Base-by-base conservation (phyloP, 2,797 vertebrate genomes). In the Adelosebastes latens region DNA sequence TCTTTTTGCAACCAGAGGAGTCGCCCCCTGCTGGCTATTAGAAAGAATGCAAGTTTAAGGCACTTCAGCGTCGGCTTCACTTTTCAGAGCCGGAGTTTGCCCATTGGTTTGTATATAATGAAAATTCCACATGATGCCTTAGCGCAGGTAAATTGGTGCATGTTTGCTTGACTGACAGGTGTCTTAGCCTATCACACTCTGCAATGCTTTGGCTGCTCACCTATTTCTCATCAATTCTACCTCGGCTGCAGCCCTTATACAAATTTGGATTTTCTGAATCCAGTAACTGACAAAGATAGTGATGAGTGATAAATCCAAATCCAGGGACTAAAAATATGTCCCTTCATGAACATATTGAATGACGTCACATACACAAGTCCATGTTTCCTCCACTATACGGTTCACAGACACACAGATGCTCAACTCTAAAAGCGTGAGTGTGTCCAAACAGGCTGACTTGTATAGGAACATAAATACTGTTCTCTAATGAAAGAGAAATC, bases 401-500 rank as follows among this genome's bases (percentile, higher is more conserved):
- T 62, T 65, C 42, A 62, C 59, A 75, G 53, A 66, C 36, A 13
- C 69, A 52, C 77, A 49, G 49, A 74, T 34, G 73, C 34, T n/a
- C 18, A 31, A 56, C 61, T 63, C 46, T 25, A 59, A 25, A 31
- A 65, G 46, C 68, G 58, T 67, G 74, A 78, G 34, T 1, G 22
- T 71, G 55, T 82, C 75, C 52, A 80, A 87, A 77, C 29, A 49
- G 58, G 60, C 70, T 8, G 53, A 69, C 16, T 27, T 59, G 49
- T 53, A 62, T 12, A 34, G 46, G 49, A 67, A 31, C 53, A 72
- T 72, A 77, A 86, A 82, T 16, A 77, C 34, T 5, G 10, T 27
- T 70, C 53, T 72, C 34, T 79, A 85, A 84, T 84, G 63, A 85
- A 70, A 69, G 72, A 64, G 14, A 69, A 77, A 87, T 62, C 59